These are phyloP conservation scores for Polymixis lichenea DNA, from an alignment of 2,888 invertebrate genomes.

Conservation along the genomic window DNA sequence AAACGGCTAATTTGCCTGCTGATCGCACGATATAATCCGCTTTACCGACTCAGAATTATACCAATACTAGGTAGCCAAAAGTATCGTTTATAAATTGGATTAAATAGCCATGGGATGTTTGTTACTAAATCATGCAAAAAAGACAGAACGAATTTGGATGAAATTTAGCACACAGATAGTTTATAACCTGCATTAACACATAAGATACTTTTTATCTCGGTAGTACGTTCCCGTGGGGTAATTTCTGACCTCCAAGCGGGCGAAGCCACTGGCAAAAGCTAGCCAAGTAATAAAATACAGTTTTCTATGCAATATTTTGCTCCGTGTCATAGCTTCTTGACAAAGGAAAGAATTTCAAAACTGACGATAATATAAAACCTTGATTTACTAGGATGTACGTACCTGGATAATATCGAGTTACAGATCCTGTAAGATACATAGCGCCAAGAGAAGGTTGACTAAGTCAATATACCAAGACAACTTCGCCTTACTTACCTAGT, in stretches of 20 bases:
- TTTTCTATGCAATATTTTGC: not conserved
- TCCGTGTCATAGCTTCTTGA: not conserved
- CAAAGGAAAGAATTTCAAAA: not conserved
- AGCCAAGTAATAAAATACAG: not conserved
- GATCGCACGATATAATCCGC: not conserved
- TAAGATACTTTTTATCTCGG: no score
- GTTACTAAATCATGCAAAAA: no score
- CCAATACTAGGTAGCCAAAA: no score
- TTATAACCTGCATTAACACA: no score
- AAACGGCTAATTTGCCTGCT: not conserved
- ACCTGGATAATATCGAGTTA: not conserved
- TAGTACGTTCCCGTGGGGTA: no score
- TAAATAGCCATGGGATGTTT: no score
- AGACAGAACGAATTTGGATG: no score
- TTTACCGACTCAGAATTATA: not conserved
- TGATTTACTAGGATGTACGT: not conserved
- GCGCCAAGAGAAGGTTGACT: slow-evolving; percentile 34
- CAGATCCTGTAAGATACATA: slow-evolving; percentile 6
- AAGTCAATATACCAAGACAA: slow-evolving; percentile 31
- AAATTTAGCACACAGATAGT: no score
- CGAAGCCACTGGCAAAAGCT: no score
- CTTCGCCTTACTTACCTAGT: slow-evolving; percentile 43
- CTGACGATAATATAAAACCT: not conserved
- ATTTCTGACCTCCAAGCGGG: no score
- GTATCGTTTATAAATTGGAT: no score